A percentile compares a stretch with the other conserved stretches of the same genome.
Conservation (phyloP, 2,888 invertebrate species). For the Gymnocheta viridis region DNA sequence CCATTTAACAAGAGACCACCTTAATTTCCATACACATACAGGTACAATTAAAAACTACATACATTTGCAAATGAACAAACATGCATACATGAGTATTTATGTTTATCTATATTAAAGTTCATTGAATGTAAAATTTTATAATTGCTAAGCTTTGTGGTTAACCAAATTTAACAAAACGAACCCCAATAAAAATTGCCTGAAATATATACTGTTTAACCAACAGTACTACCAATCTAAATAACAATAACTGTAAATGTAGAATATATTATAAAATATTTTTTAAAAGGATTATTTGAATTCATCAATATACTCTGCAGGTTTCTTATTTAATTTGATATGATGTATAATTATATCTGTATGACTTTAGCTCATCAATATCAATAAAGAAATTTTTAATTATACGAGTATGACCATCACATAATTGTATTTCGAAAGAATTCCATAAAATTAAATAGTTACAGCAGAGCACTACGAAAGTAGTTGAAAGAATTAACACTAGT, state of each 20-base stretch:
- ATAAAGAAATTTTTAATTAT: not conserved
- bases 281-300: slow-evolving; percentile 16
- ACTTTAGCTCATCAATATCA: not conserved
- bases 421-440: not conserved
- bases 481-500: no score
- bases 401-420: not conserved
- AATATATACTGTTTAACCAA: slow-evolving; percentile 5
- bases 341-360: not conserved
- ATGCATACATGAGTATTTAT: not conserved
- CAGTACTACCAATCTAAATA: slow-evolving; percentile 13
- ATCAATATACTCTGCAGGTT: not conserved
- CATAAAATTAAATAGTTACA: not conserved
- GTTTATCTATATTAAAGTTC: slow-evolving; percentile 8
- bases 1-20: not conserved
- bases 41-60: not conserved
- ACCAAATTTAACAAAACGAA: slow-evolving; percentile 48
- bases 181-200: not conserved
- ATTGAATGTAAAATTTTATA: slow-evolving; percentile 55
- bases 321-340: not conserved
- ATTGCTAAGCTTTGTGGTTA: slow-evolving; percentile 54
- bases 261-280: not conserved
- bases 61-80: not conserved
- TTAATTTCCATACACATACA: not conserved
- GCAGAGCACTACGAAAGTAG: not conserved
- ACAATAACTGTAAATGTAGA: not conserved